Conservation (phyloP, 2,797 vertebrate species). For the Fratercula arctica region DNA sequence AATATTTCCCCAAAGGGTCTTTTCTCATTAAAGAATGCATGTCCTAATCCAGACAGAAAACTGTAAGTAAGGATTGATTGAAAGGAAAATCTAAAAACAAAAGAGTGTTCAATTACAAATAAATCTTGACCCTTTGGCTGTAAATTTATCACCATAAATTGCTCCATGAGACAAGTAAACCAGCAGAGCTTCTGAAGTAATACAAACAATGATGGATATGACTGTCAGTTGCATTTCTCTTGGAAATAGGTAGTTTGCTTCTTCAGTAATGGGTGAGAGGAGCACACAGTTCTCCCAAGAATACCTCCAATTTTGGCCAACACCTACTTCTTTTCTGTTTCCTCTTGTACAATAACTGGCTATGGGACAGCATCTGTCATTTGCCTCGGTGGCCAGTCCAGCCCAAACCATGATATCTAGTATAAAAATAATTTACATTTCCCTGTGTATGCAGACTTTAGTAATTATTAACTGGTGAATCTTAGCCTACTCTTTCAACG, state of each 20-base stretch:
- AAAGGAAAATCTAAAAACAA: slow-evolving; percentile 18
- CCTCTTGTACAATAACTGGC: neutral
- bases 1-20: neutral
- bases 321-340: neutral
- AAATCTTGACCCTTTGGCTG: neutral
- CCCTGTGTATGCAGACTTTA: neutral
- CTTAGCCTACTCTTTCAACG: neutral
- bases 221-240: neutral
- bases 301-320: neutral
- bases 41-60: neutral
- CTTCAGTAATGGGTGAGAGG: neutral
- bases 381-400: neutral
- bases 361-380: neutral
- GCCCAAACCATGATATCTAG: neutral
- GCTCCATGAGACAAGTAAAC: slow-evolving; percentile 16
- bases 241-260: neutral
- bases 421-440: neutral
- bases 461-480: neutral
- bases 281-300: neutral
- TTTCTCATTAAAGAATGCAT: slow-evolving; percentile 22
- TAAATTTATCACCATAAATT: slow-evolving; percentile 26
- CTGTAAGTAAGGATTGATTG: neutral
- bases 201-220: neutral
- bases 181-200: neutral
- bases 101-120: neutral